Percentiles rank a stretch among this genome's conserved stretches.
These are phyloP conservation scores for Tholera decimalis DNA, from an alignment of 2,888 invertebrate species.

Conservation along the genomic window DNA sequence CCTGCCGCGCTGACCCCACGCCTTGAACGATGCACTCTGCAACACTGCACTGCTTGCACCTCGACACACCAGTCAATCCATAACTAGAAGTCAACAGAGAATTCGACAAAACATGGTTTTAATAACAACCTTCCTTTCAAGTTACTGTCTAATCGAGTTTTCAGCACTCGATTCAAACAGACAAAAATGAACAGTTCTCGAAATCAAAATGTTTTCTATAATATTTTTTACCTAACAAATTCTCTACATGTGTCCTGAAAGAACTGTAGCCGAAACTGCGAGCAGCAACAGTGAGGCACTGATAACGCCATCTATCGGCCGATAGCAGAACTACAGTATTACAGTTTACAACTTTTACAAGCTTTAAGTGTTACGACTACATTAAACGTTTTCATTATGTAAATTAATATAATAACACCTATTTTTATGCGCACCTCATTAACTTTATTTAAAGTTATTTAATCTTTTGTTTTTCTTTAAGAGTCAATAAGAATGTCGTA, in stretches of 20 bases:
- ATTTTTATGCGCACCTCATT: conserved; percentile 32
- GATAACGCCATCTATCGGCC: conserved; percentile 83
- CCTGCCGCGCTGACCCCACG: conserved; percentile 82
- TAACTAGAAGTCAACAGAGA: conserved; percentile 10
- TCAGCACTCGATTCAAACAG: too few species aligned
- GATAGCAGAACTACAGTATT: conserved; percentile 78
- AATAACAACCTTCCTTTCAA: neutral
- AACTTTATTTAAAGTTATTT: conserved; percentile 36
- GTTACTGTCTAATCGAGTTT: neutral
- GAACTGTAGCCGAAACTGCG: conserved; percentile 22
- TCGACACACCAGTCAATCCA: conserved; percentile 35
- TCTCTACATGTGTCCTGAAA: conserved; percentile 38
- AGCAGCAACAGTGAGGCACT: conserved; percentile 55
- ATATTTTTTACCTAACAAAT: conserved; percentile 25
- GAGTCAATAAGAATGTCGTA: conserved; percentile 25
- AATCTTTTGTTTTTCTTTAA: conserved; percentile 35
- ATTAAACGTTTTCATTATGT: conserved; percentile 46
- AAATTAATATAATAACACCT: conserved; percentile 48
- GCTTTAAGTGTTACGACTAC: conserved; percentile 25
- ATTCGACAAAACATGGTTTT: neutral
- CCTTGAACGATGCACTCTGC: conserved; percentile 72
- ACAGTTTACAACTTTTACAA: conserved; percentile 20
- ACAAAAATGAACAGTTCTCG: rapidly evolving
- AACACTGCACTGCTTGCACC: conserved; percentile 54
- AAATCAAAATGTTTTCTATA: too few species aligned